Evolutionary conservation across 2,797 vertebrate species (phyloP), one percentile per base, ranked within the genome.

Genomic region (Leucoraja ocellata): DNA sequence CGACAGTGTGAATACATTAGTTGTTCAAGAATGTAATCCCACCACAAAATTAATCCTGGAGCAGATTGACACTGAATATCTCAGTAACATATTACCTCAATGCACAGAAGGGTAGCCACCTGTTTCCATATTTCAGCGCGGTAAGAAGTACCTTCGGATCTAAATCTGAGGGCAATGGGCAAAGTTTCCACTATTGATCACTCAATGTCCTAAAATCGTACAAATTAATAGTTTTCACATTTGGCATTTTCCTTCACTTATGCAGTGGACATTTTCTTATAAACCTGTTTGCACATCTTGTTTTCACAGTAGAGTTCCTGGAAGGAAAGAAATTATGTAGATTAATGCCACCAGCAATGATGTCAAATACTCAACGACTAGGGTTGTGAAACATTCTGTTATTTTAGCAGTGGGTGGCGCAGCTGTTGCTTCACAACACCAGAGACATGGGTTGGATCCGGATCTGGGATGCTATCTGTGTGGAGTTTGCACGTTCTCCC

Each of bases 261-360:
- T 58, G 39, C 63, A 2, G 16, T 13, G 68, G 58, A 21, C 94
- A 95, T 96, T 94, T 93, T 96, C 95, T 97, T 98, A 95, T 97
- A 99, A 10, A 97, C 95, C 93, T 99, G 98, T 93, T 94, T 97
- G 95, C 98, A 98, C 39, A 98, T 94, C 94, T 98, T 96, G 93
- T 97, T 97, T 94, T 98, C 98, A 94, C 98, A 98, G 93, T 95
- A 96, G 94, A 99, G 95, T 94, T 98, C 98, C 98, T 98, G 93
- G 63, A 74, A 93, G 1, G 86, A 80, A 2, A 94, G 14, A 74
- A 14, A 39, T 39, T 10, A 46, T 10, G 36, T 39, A 73, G 9
- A 8, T 1, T 91, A 28, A 46, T 74, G 90, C 2, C 68, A 73
- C 9, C 16, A 63, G 21, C 68, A 23, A 10, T 28, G 23, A 46